Base-by-base conservation (phyloP, 2,113 vertebrate species). In the Monarcha castaneiventris region DNA sequence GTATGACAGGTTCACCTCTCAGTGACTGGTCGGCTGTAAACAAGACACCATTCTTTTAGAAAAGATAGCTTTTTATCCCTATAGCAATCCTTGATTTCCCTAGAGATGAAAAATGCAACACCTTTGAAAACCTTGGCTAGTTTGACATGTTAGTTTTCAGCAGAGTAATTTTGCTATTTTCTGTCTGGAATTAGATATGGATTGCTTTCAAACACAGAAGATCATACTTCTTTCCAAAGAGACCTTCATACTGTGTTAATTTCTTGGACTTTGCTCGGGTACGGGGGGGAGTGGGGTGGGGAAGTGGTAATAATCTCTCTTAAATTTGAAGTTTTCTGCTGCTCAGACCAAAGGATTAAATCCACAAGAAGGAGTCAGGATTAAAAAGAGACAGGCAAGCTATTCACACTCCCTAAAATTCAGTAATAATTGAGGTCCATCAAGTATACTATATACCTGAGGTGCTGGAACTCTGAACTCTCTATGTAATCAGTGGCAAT, bases 151-250 rank as follows among this genome's bases (percentile, higher is more conserved):
- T 95, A 80, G 72, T 43, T 75, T 91, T 95, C 43, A 83, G 27
- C 74, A 72, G 41, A 62, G 43, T 85, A 91, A 43, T 91, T 94
- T 94, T 96, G 32, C 29, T 27, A 46, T 83, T 91, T 87, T 64
- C 23, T 46, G 0, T 75, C 62, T 56, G 48, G 67, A 80, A 61
- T 92, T 82, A 84, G 39, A 55, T 84, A 44, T 72, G 62, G 48
- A 92, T 82, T 96, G 76, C 52, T 92, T 95, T 84, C 51, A 91
- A 92, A 69, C 19, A 68, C 33, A 7, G 29, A 83, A 68, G 84
- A 89, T 78, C n/a, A 6, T 46, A 6, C 33, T 49, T 84, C 9
- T 81, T 94, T 93, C 41, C 68, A 90, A 72, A 72, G 73, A 96
- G 13, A 75, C 30, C 52, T 64, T 18, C 62, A 9, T 78, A 30